Evolutionary conservation across 2,888 invertebrate species (phyloP), one percentile per base, ranked within the genome.

Genomic region (Congeria kusceri): DNA sequence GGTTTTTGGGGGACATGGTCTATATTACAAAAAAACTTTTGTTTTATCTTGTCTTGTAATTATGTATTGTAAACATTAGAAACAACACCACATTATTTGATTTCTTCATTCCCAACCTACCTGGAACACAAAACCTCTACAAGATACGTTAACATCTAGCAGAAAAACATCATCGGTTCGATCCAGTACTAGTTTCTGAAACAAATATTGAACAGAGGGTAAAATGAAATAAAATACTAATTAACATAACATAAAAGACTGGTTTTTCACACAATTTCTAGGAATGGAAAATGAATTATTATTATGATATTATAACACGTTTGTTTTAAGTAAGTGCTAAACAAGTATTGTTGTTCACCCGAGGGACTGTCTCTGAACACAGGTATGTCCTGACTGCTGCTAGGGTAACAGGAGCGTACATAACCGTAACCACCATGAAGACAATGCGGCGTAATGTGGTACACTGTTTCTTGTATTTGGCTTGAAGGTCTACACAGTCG

Each of bases 391-490:
- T 79, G 9, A 83, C 53, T 3, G 68, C 72, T 0, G 83, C 72
- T 53, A 81, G 25, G 1, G 81, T 67, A 0, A 79, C 68, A 15
- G 86, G 84, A 71, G 83, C 69, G 63, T 84, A 86, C 74, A 83
- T 81, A 0, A 67, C 70, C 13, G 83, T 32, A 15, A 74, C 29
- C 15, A 83, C 65, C 63, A 81, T 57, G 46, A 77, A 79, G 18
- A 76, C 66, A 47, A 84, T 57, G 58, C 86, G 63, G 15, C 84
- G 59, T 23, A 65, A 20, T 7, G 63, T 61, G 4, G 72, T 66
- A 28, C 71, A 57, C 23, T 39, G 67, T 23, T 63, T 49, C 66
- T 39, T 39, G 5, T 64, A 15, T 47, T 64, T 25, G 9, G 39
- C 15, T 15, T 15, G 9, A 39, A 39, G 39, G 13, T 11, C 39